These are phyloP conservation scores for Halocaridina rubra DNA, from an alignment of 2,888 invertebrate species.

Conservation along the genomic window DNA sequence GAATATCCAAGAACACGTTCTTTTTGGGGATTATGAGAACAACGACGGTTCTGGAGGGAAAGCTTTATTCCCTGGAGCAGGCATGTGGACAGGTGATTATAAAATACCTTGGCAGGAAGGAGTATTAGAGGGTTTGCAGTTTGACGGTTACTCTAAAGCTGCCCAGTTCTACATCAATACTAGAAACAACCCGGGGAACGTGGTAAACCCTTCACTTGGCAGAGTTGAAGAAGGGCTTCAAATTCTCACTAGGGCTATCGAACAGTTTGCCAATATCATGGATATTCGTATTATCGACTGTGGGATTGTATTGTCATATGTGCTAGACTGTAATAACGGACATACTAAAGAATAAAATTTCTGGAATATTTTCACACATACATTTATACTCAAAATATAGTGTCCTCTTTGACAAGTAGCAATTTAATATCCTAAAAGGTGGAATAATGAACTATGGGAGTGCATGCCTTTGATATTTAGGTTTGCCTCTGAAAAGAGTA, in stretches of 20 bases:
- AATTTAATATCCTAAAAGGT: no score
- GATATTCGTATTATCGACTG: neutral
- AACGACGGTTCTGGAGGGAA: neutral
- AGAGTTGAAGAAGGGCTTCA: neutral
- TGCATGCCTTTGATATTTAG: no score
- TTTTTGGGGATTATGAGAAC: neutral
- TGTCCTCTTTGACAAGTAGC: no score
- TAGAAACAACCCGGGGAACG: neutral
- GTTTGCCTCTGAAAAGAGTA: no score
- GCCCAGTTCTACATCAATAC: neutral
- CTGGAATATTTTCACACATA: no score
- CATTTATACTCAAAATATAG: no score
- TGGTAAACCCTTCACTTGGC: neutral
- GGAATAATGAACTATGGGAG: no score
- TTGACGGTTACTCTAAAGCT: neutral
- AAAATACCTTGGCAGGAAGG: neutral
- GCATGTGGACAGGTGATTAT: neutral
- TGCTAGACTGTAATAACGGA: no score
- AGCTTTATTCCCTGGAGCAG: neutral
- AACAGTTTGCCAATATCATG: neutral
- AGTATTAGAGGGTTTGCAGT: neutral
- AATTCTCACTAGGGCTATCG: neutral
- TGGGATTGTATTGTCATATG: neutral
- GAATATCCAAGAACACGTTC: neutral
- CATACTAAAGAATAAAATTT: no score